These are phyloP conservation scores for Nyctibius grandis DNA, from an alignment of 2,797 vertebrate genomes.

Conservation along the genomic window DNA sequence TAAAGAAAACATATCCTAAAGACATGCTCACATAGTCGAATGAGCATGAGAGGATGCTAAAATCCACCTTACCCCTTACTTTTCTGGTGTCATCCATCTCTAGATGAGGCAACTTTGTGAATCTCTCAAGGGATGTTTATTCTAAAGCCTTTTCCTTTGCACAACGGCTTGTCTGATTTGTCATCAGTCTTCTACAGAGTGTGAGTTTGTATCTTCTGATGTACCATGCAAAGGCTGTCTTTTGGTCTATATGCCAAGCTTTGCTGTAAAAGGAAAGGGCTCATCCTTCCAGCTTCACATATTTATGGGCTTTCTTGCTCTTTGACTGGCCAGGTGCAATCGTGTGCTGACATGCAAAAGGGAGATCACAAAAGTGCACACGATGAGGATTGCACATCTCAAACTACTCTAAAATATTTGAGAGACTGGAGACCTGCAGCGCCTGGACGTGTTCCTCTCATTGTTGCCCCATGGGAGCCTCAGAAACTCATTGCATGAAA, in stretches of 20 bases:
- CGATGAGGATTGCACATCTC: background rate
- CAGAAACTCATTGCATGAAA: background rate
- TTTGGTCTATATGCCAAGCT: background rate
- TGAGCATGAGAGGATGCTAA: background rate
- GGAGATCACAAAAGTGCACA: background rate
- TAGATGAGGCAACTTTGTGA: background rate
- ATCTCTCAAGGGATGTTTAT: background rate
- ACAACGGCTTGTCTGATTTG: background rate
- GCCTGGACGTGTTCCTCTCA: background rate
- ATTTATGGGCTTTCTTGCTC: background rate
- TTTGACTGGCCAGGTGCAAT: background rate
- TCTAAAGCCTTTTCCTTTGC: background rate
- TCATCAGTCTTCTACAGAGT: background rate
- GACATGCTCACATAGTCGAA: background rate
- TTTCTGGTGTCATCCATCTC: background rate
- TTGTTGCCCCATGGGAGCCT: background rate
- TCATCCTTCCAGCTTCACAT: background rate
- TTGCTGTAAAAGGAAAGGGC: background rate
- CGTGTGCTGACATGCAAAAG: background rate
- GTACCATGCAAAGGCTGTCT: background rate
- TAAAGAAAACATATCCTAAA: background rate
- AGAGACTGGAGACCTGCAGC: background rate
- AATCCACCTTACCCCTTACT: background rate
- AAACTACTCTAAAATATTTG: background rate
- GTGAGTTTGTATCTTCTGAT: background rate